Base-by-base conservation (phyloP, 2,797 vertebrate genomes). In the Scleropages formosus region DNA sequence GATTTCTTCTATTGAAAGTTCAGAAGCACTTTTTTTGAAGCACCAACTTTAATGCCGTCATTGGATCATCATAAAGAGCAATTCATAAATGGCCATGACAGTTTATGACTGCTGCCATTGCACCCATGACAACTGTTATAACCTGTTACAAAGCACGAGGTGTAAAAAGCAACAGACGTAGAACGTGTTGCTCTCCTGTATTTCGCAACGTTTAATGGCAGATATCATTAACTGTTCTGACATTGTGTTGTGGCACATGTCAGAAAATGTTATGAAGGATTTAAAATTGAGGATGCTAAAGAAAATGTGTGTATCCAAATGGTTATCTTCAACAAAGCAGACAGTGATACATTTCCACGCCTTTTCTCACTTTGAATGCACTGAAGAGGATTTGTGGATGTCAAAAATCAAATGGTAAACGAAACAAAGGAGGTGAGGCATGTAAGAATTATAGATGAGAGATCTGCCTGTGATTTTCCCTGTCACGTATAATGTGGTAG, bases 401-500 rank as follows among this genome's bases (percentile, higher is more conserved):
- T 87, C 85, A 87, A 81, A 88, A 84, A 82, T 75, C 76, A 79
- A 78, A 80, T 75, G 49, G 74, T 60, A 53, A 69, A 69, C 61
- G 47, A 73, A 71, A 69, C 64, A 73, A 67, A 63, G 70, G 56
- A 66, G 59, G 22, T 22, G 18, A 78, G 65, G 83, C 84, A 78
- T 82, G 77, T 75, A 87, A 83, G 85, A 88, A 78, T 86, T 88
- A 90, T 86, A 85, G 83, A 88, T 89, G 78, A 80, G 81, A 88
- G 87, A 89, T 91, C 85, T 88, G 83, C 47, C 59, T 46, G 66
- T 78, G 79, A 73, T 77, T 71, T 80, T 77, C 73, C 47, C 78
- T 66, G 76, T 81, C 81, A 84, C 84, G 84, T 86, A 87, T 89
- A 90, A 90, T 90, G 91, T 88, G 84, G 86, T 89, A 90, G 86